Conservation (phyloP, 1,140 invertebrate genomes). For the Heliconius congener region DNA sequence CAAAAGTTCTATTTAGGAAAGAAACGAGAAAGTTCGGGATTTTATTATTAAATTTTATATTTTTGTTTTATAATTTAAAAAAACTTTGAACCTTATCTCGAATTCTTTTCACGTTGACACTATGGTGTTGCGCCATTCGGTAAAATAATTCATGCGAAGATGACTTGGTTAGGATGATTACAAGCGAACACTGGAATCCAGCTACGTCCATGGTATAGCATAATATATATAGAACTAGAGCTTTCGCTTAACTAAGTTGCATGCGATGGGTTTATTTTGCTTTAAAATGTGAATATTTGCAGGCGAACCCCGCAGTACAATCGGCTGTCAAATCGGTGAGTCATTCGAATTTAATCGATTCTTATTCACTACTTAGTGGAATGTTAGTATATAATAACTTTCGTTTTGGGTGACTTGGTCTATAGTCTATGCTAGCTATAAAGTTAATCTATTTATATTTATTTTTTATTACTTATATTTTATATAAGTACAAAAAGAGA, state of each 20-base stretch:
- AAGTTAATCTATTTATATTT: background rate
- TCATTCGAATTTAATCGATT: conserved; percentile 49
- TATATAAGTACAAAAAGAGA: background rate
- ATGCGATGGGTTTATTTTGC: conserved; percentile 60
- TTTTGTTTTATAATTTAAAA: too few relatives aligned
- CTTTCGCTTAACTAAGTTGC: conserved; percentile 44
- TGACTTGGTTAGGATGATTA: too few relatives aligned
- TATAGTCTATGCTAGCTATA: background rate
- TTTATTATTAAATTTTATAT: too few relatives aligned
- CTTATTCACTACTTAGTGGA: conserved; percentile 64
- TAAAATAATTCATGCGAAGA: too few relatives aligned
- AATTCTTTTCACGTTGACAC: too few relatives aligned
- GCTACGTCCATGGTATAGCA: background rate
- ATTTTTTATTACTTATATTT: background rate
- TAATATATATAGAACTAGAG: background rate
- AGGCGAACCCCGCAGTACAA: conserved; percentile 92
- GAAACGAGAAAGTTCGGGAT: too few relatives aligned
- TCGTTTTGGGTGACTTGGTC: conserved; percentile 18
- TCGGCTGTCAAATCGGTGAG: conserved; percentile 91
- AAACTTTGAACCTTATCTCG: too few relatives aligned
- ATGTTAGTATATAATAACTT: conserved; percentile 31
- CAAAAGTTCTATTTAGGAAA: too few relatives aligned
- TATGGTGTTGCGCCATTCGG: too few relatives aligned
- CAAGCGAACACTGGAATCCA: too few relatives aligned
- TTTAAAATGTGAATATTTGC: conserved; percentile 81